These are phyloP conservation scores for Simalia tracyae DNA, from an alignment of 2,797 vertebrate species.

Conservation along the genomic window DNA sequence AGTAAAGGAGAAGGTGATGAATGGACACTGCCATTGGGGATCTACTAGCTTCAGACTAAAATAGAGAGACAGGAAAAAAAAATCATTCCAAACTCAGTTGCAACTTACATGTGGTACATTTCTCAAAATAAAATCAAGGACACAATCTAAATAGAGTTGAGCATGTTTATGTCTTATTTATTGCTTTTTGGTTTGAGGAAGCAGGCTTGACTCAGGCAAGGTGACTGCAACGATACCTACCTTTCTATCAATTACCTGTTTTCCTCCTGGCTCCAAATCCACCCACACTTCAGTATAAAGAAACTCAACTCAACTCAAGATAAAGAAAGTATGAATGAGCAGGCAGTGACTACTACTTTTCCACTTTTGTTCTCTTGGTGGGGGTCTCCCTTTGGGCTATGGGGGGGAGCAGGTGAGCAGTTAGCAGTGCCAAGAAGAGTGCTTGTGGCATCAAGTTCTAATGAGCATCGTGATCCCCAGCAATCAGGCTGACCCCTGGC, in stretches of 20 bases:
- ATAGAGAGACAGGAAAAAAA: neutral
- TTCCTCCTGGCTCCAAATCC: too few species aligned
- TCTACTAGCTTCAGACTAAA: neutral
- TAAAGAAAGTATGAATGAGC: neutral
- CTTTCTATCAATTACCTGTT: neutral
- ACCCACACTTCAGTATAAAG: neutral
- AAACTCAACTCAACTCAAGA: neutral
- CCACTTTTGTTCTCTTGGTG: neutral
- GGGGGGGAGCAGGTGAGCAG: neutral
- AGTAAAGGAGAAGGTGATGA: slow-evolving; percentile 18
- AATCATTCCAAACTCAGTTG: neutral
- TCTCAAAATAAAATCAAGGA: slow-evolving; percentile 4
- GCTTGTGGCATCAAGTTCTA: neutral
- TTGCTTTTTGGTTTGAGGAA: neutral
- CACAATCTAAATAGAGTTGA: neutral
- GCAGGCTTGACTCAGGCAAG: neutral
- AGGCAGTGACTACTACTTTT: neutral
- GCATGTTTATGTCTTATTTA: neutral
- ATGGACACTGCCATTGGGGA: slow-evolving; percentile 3
- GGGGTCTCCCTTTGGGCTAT: neutral
- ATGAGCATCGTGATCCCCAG: neutral
- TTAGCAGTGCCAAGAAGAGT: neutral
- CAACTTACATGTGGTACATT: neutral
- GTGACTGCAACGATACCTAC: neutral
- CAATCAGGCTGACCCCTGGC: neutral